phyloP scores from a whole-genome alignment of 2,888 invertebrate genomes.

The Pyrochroa serraticornis region DNA sequence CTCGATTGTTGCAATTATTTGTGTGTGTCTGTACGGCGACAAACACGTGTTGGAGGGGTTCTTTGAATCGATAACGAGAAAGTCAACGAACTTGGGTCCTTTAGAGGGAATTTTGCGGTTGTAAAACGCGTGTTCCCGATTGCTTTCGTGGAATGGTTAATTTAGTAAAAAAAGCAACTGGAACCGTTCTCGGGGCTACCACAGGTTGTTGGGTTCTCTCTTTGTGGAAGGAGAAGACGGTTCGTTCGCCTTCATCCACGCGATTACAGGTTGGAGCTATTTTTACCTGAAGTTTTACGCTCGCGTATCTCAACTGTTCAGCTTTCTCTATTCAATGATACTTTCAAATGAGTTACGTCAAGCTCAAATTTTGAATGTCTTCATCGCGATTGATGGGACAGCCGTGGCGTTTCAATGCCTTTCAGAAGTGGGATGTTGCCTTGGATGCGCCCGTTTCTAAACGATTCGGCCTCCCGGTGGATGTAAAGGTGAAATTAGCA shows the following conservation, averaged over 20 bases:
- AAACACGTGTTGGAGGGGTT: slow-evolving; percentile 4
- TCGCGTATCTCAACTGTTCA: slow-evolving; percentile 5
- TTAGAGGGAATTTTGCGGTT: neutral
- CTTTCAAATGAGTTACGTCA: slow-evolving; percentile 29
- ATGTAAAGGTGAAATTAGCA: slow-evolving; percentile 27
- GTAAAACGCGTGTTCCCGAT: too few species aligned
- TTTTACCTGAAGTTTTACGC: slow-evolving; percentile 16
- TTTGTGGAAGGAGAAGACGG: slow-evolving; percentile 9
- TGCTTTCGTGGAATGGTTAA: too few species aligned
- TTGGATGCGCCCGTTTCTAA: slow-evolving; percentile 6
- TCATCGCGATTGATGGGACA: neutral
- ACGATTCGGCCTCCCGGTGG: slow-evolving; percentile 13
- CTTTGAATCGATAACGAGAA: slow-evolving; percentile 4
- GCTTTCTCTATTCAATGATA: slow-evolving; percentile 28
- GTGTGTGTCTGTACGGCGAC: slow-evolving; percentile 1
- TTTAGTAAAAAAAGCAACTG: too few species aligned
- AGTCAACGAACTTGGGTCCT: slow-evolving; percentile 13
- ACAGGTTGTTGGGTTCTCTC: slow-evolving; percentile 16
- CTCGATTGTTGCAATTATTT: slow-evolving; percentile 12
- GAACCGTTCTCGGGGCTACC: neutral
- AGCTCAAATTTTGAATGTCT: slow-evolving; percentile 15
- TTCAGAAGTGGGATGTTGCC: neutral
- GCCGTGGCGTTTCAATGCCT: neutral
- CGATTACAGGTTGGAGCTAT: slow-evolving; percentile 14
- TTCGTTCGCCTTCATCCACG: slow-evolving; percentile 10